phyloP scores from a whole-genome alignment of 2,888 invertebrate genomes.

The Drosophila glabriapex region DNA sequence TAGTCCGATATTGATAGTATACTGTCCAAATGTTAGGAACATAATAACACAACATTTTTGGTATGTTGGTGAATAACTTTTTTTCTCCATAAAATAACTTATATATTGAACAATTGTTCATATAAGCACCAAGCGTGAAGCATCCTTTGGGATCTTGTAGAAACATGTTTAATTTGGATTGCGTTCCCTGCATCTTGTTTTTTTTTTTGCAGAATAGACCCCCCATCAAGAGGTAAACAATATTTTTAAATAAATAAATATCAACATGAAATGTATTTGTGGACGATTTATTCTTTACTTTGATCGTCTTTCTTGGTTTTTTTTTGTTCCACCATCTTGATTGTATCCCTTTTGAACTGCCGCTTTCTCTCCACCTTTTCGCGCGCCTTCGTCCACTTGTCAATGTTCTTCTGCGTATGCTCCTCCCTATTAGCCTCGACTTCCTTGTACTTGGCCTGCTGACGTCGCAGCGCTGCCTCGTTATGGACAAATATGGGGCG shows the following conservation, averaged over 20 bases:
- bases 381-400: constrained; percentile 52
- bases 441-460: constrained; percentile 24
- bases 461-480: constrained; percentile 38
- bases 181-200: too few species aligned
- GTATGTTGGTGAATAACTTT: neutral
- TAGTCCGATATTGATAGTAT: neutral
- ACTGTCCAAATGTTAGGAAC: neutral
- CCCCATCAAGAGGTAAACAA: neutral
- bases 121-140: neutral
- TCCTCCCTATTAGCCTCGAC: constrained; percentile 30
- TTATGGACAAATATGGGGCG: constrained; percentile 65
- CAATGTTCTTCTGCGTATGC: constrained; percentile 38
- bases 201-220: neutral
- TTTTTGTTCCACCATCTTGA: too few species aligned
- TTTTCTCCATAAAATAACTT: neutral
- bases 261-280: neutral
- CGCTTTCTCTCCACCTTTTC: constrained; percentile 27
- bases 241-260: neutral
- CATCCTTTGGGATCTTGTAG: neutral
- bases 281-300: neutral
- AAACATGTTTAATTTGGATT: neutral
- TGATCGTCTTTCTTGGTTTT: neutral
- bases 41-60: neutral
- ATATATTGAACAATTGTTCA: neutral
- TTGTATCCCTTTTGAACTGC: neutral